Percentiles rank a stretch among this genome's conserved stretches.
phyloP scores from a whole-genome alignment of 2,113 vertebrate genomes.

The Myocastor coypus region DNA sequence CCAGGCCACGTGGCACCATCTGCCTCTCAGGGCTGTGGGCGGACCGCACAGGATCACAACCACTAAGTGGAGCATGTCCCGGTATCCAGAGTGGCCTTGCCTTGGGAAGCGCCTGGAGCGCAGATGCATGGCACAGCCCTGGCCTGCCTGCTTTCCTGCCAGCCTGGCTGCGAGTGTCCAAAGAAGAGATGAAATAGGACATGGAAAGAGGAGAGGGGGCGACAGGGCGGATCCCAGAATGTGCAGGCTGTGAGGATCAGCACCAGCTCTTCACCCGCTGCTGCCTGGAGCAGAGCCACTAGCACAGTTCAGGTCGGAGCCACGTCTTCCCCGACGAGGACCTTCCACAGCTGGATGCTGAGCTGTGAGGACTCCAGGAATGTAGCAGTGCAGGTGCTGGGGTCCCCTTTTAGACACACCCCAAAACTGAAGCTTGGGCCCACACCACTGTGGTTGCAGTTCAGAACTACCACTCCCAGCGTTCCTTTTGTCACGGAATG shows the following conservation, averaged over 20 bases:
- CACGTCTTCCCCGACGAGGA: accelerated
- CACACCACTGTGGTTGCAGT: accelerated
- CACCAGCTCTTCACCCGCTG: accelerated
- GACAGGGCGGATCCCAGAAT: accelerated
- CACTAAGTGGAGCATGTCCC: accelerated
- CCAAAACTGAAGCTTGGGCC: accelerated
- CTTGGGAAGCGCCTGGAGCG: neutral
- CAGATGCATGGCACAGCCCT: accelerated
- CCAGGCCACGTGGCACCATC: neutral
- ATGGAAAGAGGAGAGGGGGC: neutral
- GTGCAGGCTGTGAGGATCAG: accelerated
- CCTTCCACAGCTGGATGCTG: accelerated
- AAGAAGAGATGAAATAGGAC: neutral
- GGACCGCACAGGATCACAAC: neutral
- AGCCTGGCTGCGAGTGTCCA: accelerated
- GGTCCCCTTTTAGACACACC: accelerated
- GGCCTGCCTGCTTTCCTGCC: neutral
- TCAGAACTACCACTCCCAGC: no score
- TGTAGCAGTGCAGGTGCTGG: accelerated
- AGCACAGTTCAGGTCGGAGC: accelerated
- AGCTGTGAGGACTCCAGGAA: accelerated
- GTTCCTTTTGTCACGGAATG: accelerated
- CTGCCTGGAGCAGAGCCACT: accelerated
- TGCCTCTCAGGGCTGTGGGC: neutral
- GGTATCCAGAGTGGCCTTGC: neutral